Conservation (phyloP, 2,797 vertebrate species). For the Siniperca undulata region DNA sequence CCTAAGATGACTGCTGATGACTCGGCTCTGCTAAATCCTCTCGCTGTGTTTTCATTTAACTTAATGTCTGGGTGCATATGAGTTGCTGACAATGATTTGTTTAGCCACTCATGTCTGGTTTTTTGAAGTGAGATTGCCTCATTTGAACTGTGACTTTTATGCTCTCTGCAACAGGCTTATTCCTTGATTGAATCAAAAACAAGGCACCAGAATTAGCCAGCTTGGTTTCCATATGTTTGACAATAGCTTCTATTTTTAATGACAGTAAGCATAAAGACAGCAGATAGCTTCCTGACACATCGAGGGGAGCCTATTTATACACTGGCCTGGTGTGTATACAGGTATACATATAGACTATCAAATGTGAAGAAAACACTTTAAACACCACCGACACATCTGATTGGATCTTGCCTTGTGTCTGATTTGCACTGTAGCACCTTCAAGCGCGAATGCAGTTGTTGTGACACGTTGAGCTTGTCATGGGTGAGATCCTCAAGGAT, state of each 20-base stretch:
- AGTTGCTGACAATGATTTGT: conserved; percentile 37
- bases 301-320: conserved; percentile 20
- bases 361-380: conserved; percentile 34
- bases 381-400: conserved; percentile 58
- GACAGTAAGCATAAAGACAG: neutral
- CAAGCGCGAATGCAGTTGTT: conserved; percentile 47
- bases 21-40: conserved; percentile 45
- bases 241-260: neutral
- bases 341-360: conserved; percentile 2
- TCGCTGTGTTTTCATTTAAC: conserved; percentile 47
- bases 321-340: neutral
- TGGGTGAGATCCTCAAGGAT: conserved; percentile 65
- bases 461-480: conserved; percentile 43
- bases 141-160: conserved; percentile 47
- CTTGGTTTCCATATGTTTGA: conserved; percentile 13
- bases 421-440: conserved; percentile 69
- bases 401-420: conserved; percentile 42
- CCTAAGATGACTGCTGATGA: conserved; percentile 44
- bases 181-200: conserved; percentile 33
- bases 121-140: conserved; percentile 38
- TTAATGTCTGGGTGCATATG: conserved; percentile 31
- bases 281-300: neutral
- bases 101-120: conserved; percentile 25
- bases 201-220: neutral
- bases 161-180: conserved; percentile 3